Evolutionary conservation across 1,140 invertebrate species (phyloP).

Genomic region (Streblospio benedicti): DNA sequence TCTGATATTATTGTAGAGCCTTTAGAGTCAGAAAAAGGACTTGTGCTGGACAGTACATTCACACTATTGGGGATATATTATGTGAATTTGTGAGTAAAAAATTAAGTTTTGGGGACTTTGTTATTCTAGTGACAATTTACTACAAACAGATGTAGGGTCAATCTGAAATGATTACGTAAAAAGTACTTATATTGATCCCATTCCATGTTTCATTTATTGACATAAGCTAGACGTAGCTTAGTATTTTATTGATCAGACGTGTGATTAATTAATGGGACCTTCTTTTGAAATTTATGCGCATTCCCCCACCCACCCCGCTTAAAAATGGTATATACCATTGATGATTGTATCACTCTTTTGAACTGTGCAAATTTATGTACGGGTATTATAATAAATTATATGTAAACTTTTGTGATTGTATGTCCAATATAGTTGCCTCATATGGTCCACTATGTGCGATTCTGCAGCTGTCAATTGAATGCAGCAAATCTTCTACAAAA

Average conservation of each 20-base stretch:
- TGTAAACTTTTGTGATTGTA: not conserved
- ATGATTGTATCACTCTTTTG: too few relatives aligned
- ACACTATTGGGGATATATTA: conserved; percentile 67
- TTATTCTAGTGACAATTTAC: not conserved
- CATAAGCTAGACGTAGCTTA: too few relatives aligned
- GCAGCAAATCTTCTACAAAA: conserved; percentile 63
- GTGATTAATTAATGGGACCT: too few relatives aligned
- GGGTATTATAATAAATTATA: not conserved
- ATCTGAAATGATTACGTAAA: too few relatives aligned
- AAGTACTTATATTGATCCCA: too few relatives aligned
- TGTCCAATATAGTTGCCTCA: conserved; percentile 55
- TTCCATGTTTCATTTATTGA: too few relatives aligned
- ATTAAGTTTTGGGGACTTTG: not conserved
- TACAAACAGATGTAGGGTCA: not conserved
- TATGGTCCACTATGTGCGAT: conserved; percentile 69
- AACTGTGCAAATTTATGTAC: too few relatives aligned
- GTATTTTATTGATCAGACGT: too few relatives aligned
- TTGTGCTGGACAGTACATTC: conserved; percentile 53
- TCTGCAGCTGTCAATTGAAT: conserved; percentile 71
- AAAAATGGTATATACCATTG: too few relatives aligned
- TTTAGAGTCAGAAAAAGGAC: conserved; percentile 58
- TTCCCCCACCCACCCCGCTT: too few relatives aligned
- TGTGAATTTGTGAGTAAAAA: conserved; percentile 67
- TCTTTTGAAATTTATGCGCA: too few relatives aligned
- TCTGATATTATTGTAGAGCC: conserved; percentile 49